Evolutionary conservation across 2,888 invertebrate species (phyloP), one percentile per base, ranked within the genome.

Genomic region (Phyllotreta cruciferae): DNA sequence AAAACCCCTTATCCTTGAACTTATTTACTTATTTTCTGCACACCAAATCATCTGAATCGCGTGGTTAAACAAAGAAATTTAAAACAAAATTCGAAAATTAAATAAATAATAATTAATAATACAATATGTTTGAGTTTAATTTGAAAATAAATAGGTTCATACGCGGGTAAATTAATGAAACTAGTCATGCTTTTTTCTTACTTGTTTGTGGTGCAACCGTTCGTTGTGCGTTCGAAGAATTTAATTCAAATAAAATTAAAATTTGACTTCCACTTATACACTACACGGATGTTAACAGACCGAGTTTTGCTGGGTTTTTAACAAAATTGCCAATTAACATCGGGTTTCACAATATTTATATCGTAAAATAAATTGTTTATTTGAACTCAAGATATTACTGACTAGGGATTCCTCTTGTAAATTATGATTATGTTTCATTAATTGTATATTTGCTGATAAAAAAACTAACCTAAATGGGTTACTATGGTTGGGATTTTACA

Each of bases 321-420:
- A 49, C 35, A 49, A 35, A 35, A 49, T 34, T 9, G n/a, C 3
- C 37, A 37, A 52, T 37, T 52, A 52, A 52, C 11, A 37, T 37
- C 38, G 38, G 9, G 11, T 7, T 49, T 35, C 37, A 52, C 37
- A 37, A 13, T 52, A 52, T 52, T 52, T 52, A 52, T 37, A 52
- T 52, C 8, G 38, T 37, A 37, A 52, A 37, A 52, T 10, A 52
- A 11, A 11, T 52, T 52, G 52, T 52, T 52, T 52, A 38, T 37
- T 52, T 52, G 37, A 52, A 52, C 52, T 52, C 3, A 1, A 52
- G 52, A 52, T 52, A 52, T 7, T 10, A 8, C 8, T 38, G 10
- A 24, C 24, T 5, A 11, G 37, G 52, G 52, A 52, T 52, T 37
- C 52, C 52, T 37, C 11, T 7, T 1, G 11, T 36, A 3, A 37